Base-by-base conservation (phyloP, 1,140 invertebrate genomes). In the Chironomus tepperi region DNA sequence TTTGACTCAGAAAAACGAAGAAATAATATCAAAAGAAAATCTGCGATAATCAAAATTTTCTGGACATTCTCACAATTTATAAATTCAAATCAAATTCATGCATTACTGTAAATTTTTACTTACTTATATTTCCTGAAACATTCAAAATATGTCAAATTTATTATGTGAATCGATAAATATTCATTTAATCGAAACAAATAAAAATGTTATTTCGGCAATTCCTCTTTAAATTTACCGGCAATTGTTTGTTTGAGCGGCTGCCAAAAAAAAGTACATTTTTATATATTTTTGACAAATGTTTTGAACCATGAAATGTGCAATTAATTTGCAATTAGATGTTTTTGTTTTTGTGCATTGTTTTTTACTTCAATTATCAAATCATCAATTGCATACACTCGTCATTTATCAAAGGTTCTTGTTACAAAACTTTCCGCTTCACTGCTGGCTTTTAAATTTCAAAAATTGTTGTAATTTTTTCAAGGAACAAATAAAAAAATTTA, bases 281-380 rank as follows among this genome's bases (percentile, higher is more conserved):
- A 34, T 34, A 2, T 34, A 34, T 34, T 34, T 34, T 34, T 34
- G 24, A 34, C 24, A 34, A 34, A 34, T 34, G 24, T 34, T 34
- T 34, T 34, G 24, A 34, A 34, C 24, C 24, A 34, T 34, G 24
- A 34, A 34, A 34, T 57, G 47, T 57, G 47, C 65, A 70, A 70
- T 70, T 70, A 70, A 70, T 70, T 70, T 70, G 65, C 65, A 70
- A 70, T 70, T 70, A 70, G 65, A 70, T 19, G 16, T 18, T 18
- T 34, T 70, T 70, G 16, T 21, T n/a, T n/a, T n/a, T 57, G 47
- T 12, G 9, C n/a, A n/a, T n/a, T n/a, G n/a, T n/a, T n/a, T 18
- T 70, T 70, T 19, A 70, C 65, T 34, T 34, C 65, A 70, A 70
- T 70, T 70, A 70, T 18, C 65, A 70, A 70, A 70, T 70, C 65